phyloP scores from a whole-genome alignment of 1,140 invertebrate species.

The Lerema accius region DNA sequence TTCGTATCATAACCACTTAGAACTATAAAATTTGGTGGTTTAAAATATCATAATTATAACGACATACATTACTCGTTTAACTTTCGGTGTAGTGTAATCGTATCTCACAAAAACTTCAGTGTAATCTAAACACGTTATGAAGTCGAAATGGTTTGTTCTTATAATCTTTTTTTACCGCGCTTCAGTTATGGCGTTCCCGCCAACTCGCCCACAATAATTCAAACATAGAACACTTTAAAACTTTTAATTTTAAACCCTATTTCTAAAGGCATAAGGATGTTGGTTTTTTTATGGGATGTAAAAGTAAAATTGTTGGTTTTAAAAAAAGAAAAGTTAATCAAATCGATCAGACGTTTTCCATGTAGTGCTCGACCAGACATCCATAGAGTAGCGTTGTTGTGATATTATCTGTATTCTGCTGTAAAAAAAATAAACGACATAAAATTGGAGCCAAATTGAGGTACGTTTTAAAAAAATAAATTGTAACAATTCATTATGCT shows the following conservation, averaged over 20 bases:
- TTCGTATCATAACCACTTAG: too few relatives aligned
- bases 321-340: conserved; percentile 15
- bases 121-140: conserved; percentile 18
- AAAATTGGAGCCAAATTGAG: conserved; percentile 16
- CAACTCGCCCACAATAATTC: conserved; percentile 10
- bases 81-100: not conserved
- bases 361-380: conserved; percentile 3
- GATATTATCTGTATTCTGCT: conserved; percentile 7
- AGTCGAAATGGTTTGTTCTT: not conserved
- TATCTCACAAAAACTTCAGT: conserved; percentile 27
- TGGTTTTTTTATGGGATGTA: not conserved
- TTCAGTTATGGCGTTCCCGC: conserved; percentile 17
- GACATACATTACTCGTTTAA: conserved; percentile 41
- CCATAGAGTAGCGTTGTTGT: conserved; percentile 3
- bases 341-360: conserved; percentile 14
- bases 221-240: not conserved
- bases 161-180: conserved; percentile 5
- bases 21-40: too few relatives aligned
- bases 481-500: too few relatives aligned
- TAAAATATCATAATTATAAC: not conserved
- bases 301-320: conserved; percentile 9
- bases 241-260: conserved; percentile 1
- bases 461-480: conserved; percentile 23
- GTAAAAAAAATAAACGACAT: conserved; percentile 18
- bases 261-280: not conserved